Evolutionary conservation across 2,888 invertebrate species (phyloP), one percentile per base, ranked within the genome.

Genomic region (Aphidoletes aphidimyza): DNA sequence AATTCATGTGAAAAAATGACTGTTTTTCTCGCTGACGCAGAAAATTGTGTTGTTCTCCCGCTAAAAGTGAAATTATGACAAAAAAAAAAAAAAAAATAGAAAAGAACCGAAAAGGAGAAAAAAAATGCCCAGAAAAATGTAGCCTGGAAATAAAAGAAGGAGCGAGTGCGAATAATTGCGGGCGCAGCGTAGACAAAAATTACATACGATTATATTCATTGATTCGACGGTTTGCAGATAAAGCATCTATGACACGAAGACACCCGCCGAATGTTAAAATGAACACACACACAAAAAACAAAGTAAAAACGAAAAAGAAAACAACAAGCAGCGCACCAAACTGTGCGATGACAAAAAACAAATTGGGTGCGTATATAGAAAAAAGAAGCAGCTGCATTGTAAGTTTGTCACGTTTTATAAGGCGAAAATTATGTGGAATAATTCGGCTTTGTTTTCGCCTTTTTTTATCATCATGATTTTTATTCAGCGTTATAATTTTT

Each of bases 371-470:
- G 42, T 54, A 54, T 54, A 54, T 26, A 22, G 22, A 54, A 54
- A 69, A 30, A 54, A 54, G 19, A 47, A 54, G 2, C 54, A 22
- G 69, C 30, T 14, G 30, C 69, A 69, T 69, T 69, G 69, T 30
- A 69, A 69, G 69, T 69, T 69, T 69, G 69, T 69, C 69, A 69
- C 69, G 69, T 69, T 69, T 69, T 69, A 69, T 69, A 69, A 69
- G 69, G 69, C 69, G 69, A 69, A 69, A 69, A 69, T 69, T 69
- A 69, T 69, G 69, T 69, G 69, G 69, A 69, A 69, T 69, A 69
- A 69, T 69, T 69, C 34, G 69, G 69, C 69, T 30, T 69, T 69
- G 69, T 69, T 69, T 69, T 69, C 69, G 11, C n/a, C n/a, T 69
- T 69, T 69, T 69, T 69, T 69, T 54, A 5, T 22, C 26, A 69